Evolutionary conservation across 2,113 vertebrate species (phyloP).

Genomic region (Myxocyprinus asiaticus): DNA sequence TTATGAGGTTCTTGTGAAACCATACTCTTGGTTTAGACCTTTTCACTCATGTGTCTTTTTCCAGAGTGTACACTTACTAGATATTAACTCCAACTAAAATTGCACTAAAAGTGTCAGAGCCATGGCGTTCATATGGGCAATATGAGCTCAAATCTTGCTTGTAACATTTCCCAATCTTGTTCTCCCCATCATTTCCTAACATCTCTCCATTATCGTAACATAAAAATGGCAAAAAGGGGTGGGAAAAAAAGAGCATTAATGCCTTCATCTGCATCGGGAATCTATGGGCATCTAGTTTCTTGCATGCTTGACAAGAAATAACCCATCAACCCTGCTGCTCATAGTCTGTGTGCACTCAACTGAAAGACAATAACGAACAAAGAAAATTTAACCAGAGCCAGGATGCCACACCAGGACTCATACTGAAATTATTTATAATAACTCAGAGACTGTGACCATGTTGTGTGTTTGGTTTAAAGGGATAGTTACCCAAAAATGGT

Average conservation of each 20-base stretch:
- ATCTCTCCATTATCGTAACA: too few species aligned
- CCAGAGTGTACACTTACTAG: too few species aligned
- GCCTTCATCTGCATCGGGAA: slow-evolving; percentile 27
- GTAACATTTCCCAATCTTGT: too few species aligned
- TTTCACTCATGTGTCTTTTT: too few species aligned
- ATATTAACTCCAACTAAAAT: too few species aligned
- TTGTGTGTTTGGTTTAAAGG: neutral
- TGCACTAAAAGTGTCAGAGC: too few species aligned
- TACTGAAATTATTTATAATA: neutral
- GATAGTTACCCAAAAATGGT: too few species aligned
- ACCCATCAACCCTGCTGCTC: slow-evolving; percentile 3
- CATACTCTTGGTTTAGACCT: too few species aligned
- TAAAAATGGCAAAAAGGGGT: neutral
- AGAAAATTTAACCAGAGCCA: neutral
- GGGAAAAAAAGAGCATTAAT: neutral
- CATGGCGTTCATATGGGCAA: too few species aligned
- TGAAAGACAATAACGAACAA: slow-evolving; percentile 8
- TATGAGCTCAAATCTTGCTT: too few species aligned
- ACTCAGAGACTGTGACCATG: neutral
- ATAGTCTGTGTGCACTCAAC: neutral
- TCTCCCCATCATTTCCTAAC: too few species aligned
- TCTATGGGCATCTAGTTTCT: slow-evolving; percentile 21
- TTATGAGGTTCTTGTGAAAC: too few species aligned
- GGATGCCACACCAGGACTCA: neutral
- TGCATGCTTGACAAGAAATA: neutral